phyloP scores from a whole-genome alignment of 2,113 vertebrate species.

The Phaetusa simplex region DNA sequence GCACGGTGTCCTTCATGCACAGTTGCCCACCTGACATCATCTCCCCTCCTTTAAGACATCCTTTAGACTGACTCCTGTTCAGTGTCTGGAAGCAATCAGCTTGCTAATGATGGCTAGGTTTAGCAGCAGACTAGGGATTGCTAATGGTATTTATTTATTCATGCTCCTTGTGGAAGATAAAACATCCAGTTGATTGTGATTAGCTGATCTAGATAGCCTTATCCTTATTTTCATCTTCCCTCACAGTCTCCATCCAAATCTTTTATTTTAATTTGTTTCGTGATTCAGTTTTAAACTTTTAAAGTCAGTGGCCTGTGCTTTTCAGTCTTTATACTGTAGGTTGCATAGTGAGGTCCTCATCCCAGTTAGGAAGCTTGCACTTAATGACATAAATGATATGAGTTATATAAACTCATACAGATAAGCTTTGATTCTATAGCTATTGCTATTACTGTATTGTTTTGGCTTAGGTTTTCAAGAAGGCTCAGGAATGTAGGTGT shows the following conservation, averaged over 20 bases:
- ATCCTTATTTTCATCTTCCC: slow-evolving; percentile 11
- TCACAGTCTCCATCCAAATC: neutral
- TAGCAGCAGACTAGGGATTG: slow-evolving; percentile 31
- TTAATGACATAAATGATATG: neutral
- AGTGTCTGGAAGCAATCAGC: slow-evolving; percentile 46
- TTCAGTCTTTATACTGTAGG: neutral
- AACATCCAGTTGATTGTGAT: slow-evolving; percentile 51
- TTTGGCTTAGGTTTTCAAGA: neutral
- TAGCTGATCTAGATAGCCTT: slow-evolving; percentile 39
- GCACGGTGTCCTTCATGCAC: neutral
- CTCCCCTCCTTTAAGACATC: slow-evolving; percentile 1
- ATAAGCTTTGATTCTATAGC: neutral
- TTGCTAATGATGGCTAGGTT: slow-evolving; percentile 39
- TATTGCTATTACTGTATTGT: neutral
- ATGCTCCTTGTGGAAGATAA: slow-evolving; percentile 42
- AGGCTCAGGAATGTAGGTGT: neutral
- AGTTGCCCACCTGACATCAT: neutral
- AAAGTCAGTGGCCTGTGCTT: neutral
- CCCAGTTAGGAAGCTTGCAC: neutral
- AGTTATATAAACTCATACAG: too few species aligned
- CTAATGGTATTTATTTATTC: slow-evolving; percentile 67
- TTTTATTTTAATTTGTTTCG: neutral
- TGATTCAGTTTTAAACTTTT: neutral
- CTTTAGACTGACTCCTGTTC: neutral
- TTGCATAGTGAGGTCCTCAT: neutral